These are phyloP conservation scores for Hemichromis elongatus DNA, from an alignment of 2,113 vertebrate species.

Conservation along the genomic window DNA sequence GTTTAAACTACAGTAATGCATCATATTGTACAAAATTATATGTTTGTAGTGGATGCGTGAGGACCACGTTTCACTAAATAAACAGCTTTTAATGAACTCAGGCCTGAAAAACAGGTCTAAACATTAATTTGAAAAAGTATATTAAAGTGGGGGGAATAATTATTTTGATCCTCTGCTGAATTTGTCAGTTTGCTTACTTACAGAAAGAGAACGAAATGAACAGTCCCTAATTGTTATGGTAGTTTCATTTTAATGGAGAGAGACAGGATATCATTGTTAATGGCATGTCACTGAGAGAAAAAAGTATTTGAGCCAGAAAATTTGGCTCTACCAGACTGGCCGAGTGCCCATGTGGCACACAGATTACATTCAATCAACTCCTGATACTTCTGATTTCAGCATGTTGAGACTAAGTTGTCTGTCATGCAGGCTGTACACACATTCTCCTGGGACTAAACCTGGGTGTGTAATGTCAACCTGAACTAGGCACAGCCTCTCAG, in stretches of 20 bases:
- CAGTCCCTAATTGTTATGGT: not conserved
- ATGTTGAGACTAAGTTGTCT: not conserved
- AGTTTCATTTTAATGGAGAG: not conserved
- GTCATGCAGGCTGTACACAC: not conserved
- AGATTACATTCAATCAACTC: not conserved
- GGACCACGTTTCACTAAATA: not conserved
- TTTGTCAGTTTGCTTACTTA: not conserved
- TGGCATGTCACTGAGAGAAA: not conserved
- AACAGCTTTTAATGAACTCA: not conserved
- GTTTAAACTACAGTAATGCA: not conserved
- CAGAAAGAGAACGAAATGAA: not conserved
- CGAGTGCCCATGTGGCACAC: not conserved
- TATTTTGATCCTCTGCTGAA: not conserved
- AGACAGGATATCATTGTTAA: not conserved
- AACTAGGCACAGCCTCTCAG: not conserved
- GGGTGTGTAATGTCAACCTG: constrained; percentile 1
- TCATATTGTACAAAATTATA: not conserved
- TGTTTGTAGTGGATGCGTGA: not conserved
- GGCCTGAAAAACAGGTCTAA: not conserved
- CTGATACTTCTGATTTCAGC: not conserved
- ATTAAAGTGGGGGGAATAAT: not conserved
- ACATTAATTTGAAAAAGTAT: not conserved
- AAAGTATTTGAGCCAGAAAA: not conserved
- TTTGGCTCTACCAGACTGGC: not conserved
- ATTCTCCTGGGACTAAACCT: not conserved